Base-by-base conservation (phyloP, 1,140 invertebrate species). In the Heliconius hermathena region DNA sequence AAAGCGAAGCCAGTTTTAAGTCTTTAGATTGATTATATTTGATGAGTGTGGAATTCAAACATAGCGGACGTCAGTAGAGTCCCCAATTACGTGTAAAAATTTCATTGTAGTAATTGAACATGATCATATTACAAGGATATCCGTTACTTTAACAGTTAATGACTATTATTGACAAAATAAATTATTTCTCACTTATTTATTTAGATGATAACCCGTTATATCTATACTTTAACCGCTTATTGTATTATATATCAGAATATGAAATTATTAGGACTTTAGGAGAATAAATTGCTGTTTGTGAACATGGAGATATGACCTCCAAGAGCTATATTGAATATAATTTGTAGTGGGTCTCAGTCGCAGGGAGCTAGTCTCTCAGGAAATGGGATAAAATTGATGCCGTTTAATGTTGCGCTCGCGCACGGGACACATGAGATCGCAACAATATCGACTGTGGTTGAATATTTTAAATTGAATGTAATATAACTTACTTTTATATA, bases 361-460 rank as follows among this genome's bases (percentile, higher is more conserved):
- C 84, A 83, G 89, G 87, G 84, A 86, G 84, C 78, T 82, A 78
- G 84, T 26, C 60, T 66, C 88, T 88, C 90, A 94, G 92, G 92
- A 94, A 91, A 91, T 93, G 90, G 86, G 86, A 88, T 89, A 89
- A 91, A 92, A 93, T 93, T 94, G 91, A 92, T 85, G 87, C 88
- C 84, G 81, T 90, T 93, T 90, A 88, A 79, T 83, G 83, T 82
- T 77, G 87, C 75, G 54, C 76, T 81, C 46, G 76, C 33, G 77
- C 66, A 71, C 77, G 52, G 74, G 71, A 77, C 74, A 79, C 77
- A 81, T 71, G 81, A 82, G 83, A 77, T 73, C 79, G 79, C 71
- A 74, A 76, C 33, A 36, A 73, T 73, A 74, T 74, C 72, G 36
- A 73, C 41, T 52, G 41, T 46, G 77, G 1, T 22, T 66, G n/a